These are phyloP conservation scores for Oopsacas minuta DNA, from an alignment of 37 sponge, comb jelly and placozoan species.

Conservation along the genomic window DNA sequence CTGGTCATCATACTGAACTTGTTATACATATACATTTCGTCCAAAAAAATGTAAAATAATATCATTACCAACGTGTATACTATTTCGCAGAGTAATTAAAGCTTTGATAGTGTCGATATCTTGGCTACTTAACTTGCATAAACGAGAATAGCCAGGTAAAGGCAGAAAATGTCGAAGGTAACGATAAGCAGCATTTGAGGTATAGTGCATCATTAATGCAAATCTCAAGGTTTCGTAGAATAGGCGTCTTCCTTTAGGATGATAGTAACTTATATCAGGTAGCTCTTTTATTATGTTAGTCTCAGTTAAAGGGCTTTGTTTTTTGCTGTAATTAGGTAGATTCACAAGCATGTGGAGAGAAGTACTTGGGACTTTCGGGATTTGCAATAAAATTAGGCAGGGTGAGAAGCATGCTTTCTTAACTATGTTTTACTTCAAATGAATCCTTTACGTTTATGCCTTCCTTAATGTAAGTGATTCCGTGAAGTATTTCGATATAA, in stretches of 20 bases:
- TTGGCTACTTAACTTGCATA: not conserved
- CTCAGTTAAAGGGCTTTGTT: not conserved
- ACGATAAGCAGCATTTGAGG: not conserved
- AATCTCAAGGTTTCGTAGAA: not conserved
- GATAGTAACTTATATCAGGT: not conserved
- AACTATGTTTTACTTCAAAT: not conserved
- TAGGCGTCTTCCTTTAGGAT: constrained; percentile 10
- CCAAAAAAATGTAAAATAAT: not conserved
- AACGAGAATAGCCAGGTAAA: not conserved
- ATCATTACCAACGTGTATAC: not conserved
- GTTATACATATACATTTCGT: not conserved
- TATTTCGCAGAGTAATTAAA: not conserved
- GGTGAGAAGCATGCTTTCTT: not conserved
- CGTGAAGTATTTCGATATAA: too few species aligned
- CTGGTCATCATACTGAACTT: not conserved
- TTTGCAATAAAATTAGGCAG: not conserved
- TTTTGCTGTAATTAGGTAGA: not conserved
- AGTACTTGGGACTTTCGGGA: not conserved
- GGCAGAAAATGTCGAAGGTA: not conserved
- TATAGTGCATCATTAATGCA: not conserved
- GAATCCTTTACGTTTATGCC: not conserved
- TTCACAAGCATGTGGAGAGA: not conserved
- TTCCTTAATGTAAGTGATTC: not conserved
- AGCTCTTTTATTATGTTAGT: not conserved
- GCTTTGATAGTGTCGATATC: not conserved